Percentiles rank a stretch among this genome's conserved stretches.
Evolutionary conservation across 2,888 invertebrate genomes (phyloP).

Genomic region (Eristalis pertinax): DNA sequence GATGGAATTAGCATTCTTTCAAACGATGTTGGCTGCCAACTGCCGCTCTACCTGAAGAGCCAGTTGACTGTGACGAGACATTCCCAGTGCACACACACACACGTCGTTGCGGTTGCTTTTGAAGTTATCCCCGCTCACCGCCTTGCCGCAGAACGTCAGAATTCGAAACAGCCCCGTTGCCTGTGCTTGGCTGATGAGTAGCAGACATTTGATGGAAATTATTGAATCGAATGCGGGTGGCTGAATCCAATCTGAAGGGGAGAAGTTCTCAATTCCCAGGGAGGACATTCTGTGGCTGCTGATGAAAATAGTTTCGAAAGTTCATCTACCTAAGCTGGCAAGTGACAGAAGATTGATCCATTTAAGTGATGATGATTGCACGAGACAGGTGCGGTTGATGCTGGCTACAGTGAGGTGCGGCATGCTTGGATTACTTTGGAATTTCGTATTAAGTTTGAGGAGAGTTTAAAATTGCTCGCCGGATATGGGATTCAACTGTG

Average conservation of each 20-base stretch:
- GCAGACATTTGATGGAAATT: slow-evolving; percentile 12
- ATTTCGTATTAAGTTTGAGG: neutral
- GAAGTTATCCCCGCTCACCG: neutral
- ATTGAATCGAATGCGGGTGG: slow-evolving; percentile 20
- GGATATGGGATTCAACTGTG: too few species aligned
- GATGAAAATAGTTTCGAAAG: neutral
- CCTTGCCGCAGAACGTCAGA: neutral
- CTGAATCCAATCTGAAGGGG: neutral
- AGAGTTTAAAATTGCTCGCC: neutral
- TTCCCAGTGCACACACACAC: neutral
- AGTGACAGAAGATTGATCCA: neutral
- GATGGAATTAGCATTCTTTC: slow-evolving; percentile 14
- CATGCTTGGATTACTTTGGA: neutral
- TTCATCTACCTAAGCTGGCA: neutral
- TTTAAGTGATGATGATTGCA: neutral
- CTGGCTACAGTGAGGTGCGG: neutral
- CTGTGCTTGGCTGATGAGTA: neutral
- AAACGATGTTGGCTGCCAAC: neutral
- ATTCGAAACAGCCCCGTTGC: neutral
- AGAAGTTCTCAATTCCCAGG: neutral
- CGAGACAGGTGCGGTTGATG: neutral
- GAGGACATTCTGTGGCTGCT: neutral
- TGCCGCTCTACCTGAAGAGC: neutral
- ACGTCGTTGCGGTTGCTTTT: neutral
- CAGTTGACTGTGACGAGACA: neutral